These are phyloP conservation scores for Drosophila hydei DNA, from an alignment of 1,140 invertebrate species.

Conservation along the genomic window DNA sequence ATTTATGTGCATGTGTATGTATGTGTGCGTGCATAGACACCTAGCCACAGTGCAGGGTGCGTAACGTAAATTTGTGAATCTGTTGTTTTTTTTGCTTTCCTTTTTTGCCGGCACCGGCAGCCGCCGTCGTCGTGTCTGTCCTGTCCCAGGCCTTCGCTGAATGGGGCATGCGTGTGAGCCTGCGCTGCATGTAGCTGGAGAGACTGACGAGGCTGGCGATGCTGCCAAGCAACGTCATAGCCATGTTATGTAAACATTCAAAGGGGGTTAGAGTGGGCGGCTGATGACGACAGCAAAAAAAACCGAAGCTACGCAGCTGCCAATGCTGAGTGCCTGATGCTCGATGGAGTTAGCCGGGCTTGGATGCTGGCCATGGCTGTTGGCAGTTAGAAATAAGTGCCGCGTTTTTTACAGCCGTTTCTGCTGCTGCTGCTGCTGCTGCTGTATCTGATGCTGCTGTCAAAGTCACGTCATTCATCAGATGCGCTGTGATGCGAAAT, in stretches of 20 bases:
- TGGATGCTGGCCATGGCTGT: slow-evolving; percentile 32
- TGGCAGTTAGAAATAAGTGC: not conserved
- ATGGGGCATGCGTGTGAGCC: slow-evolving; percentile 49
- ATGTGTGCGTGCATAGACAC: slow-evolving; percentile 1
- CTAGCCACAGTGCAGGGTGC: slow-evolving; percentile 53
- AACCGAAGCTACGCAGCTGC: slow-evolving; percentile 35
- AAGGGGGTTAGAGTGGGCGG: not conserved
- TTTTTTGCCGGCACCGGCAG: slow-evolving; percentile 54
- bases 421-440: slow-evolving; percentile 5
- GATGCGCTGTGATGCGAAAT: slow-evolving; percentile 75
- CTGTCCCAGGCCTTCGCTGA: not conserved
- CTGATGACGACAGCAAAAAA: slow-evolving; percentile 48
- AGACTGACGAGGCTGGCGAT: not conserved
- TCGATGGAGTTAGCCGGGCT: slow-evolving; percentile 24
- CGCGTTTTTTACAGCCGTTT: not conserved
- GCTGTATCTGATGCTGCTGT: slow-evolving; percentile 4
- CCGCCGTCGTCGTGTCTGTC: not conserved
- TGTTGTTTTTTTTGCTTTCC: slow-evolving; percentile 7
- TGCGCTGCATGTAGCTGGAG: slow-evolving; percentile 30
- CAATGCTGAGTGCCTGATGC: slow-evolving; percentile 63
- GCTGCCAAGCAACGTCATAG: slow-evolving; percentile 21
- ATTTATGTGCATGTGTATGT: not conserved
- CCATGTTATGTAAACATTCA: slow-evolving; percentile 50
- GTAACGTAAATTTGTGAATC: slow-evolving; percentile 58
- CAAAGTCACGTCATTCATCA: slow-evolving; percentile 78